A percentile compares a stretch with the other conserved stretches of the same genome.
phyloP scores from a whole-genome alignment of 2,888 invertebrate species.

The Alsophila aescularia region DNA sequence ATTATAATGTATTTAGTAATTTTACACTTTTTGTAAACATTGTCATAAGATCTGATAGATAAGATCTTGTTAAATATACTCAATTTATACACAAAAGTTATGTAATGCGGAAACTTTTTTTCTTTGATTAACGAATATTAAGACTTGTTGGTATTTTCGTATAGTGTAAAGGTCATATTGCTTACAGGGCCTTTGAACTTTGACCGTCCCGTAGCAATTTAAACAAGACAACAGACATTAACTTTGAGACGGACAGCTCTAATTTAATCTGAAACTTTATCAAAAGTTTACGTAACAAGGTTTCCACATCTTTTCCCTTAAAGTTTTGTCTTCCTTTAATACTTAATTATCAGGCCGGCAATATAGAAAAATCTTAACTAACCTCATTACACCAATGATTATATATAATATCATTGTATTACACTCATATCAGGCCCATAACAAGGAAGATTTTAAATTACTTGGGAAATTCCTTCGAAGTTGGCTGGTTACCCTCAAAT shows the following conservation, averaged over 20 bases:
- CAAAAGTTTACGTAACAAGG: conserved; percentile 1
- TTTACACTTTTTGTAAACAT: no score
- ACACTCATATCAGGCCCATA: conserved; percentile 26
- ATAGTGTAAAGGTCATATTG: no score
- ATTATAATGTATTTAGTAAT: no score
- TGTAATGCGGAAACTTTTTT: no score
- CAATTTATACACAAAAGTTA: no score
- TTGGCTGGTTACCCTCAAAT: conserved; percentile 24
- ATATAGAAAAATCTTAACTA: conserved; percentile 26
- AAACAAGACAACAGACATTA: not conserved
- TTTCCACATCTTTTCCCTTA: conserved; percentile 15
- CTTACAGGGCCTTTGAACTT: not conserved
- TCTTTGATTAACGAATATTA: no score
- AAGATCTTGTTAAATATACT: no score
- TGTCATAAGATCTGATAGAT: no score
- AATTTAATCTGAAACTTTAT: conserved; percentile 18
- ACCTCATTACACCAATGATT: conserved; percentile 24
- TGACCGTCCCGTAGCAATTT: not conserved
- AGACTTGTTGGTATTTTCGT: no score
- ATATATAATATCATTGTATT: no score
- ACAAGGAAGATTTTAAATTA: conserved; percentile 28
- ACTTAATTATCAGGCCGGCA: conserved; percentile 21
- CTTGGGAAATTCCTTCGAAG: conserved; percentile 25
- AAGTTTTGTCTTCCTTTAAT: conserved; percentile 1
- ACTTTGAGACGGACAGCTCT: conserved; percentile 4